Base-by-base conservation (phyloP, 64 coral and sea anemone species). In the Platygyra sinensis region DNA sequence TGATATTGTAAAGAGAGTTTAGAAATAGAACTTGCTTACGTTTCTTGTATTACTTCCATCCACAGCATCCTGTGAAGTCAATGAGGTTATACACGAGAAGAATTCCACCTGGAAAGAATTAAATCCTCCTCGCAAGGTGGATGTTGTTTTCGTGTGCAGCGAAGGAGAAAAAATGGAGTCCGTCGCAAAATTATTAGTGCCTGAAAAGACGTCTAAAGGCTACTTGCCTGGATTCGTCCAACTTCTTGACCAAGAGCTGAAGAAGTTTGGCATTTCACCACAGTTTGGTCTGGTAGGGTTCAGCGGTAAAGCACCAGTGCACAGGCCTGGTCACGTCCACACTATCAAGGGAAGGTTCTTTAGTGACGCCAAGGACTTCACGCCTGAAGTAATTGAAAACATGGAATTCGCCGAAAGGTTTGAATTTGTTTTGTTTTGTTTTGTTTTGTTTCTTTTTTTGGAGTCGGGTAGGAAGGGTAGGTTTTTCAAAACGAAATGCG, bases 241-340 rank as follows among this genome's bases (percentile, higher is more conserved):
- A 30, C 15, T 62, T 20, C 78, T 89, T 52, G 78, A 93, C 30
- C 2, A 31, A 28, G 10, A 77, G 2, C 52, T 93, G 16, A 89
- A 74, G 32, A 29, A 65, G 62, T n/a, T 71, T 28, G 5, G 9
- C 14, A 52, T 49, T 78, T 67, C 20, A 17, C 78, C 89, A 29
- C 76, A 60, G 51, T 95, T 95, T 84, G 94, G 89, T 22, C 27
- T 95, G 46, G 94, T 95, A 46, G 94, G 89, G 19, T 95, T 95
- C 52, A 95, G 89, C 51, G 94, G 94, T 59, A 91, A 86, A 69
- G 83, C 85, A 1, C 89, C 85, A 8, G 25, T 84, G 5, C 86
- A 95, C 69, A 91, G 89, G 71, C 76, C 77, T 24, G 94, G 89
- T 51, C 94, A 95, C 60, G 77, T 59, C 33, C 94, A 95, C 30